These are phyloP conservation scores for Argentina silus DNA, from an alignment of 2,797 vertebrate species.

Conservation along the genomic window DNA sequence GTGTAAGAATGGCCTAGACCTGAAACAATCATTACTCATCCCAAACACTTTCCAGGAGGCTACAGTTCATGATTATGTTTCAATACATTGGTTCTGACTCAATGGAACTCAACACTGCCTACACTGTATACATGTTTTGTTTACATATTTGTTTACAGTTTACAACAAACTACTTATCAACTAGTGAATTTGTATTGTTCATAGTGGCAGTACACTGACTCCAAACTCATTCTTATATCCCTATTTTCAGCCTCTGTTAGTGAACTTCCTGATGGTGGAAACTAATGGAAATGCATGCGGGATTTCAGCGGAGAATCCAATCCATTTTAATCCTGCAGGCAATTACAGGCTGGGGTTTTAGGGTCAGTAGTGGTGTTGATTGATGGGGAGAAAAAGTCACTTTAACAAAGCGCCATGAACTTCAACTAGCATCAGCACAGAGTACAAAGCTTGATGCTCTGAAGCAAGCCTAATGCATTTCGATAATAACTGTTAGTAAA, in stretches of 20 bases:
- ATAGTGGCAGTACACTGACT: conserved; percentile 42
- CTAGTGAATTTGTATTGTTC: no score
- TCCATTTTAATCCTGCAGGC: conserved; percentile 82
- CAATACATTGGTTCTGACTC: no score
- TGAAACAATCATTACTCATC: conserved; percentile 7
- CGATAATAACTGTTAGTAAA: conserved; percentile 24
- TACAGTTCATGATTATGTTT: no score
- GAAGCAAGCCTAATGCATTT: conserved; percentile 61
- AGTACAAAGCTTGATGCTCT: conserved; percentile 55
- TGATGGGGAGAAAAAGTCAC: conserved; percentile 76
- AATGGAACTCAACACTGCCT: no score
- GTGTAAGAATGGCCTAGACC: conserved; percentile 20
- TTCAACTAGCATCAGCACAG: conserved; percentile 67
- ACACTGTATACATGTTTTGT: no score
- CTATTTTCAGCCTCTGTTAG: conserved; percentile 57
- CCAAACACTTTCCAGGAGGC: not conserved
- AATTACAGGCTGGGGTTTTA: conserved; percentile 79
- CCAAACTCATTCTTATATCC: conserved; percentile 39
- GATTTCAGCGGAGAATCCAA: conserved; percentile 71
- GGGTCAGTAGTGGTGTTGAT: conserved; percentile 79
- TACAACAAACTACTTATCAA: no score
- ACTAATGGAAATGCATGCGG: conserved; percentile 76
- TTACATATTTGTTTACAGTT: no score
- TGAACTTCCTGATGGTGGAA: conserved; percentile 64
- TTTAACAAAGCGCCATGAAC: conserved; percentile 75